Evolutionary conservation across 2,888 invertebrate species (phyloP), one percentile per base, ranked within the genome.

Genomic region (Cacoxenus indagator): DNA sequence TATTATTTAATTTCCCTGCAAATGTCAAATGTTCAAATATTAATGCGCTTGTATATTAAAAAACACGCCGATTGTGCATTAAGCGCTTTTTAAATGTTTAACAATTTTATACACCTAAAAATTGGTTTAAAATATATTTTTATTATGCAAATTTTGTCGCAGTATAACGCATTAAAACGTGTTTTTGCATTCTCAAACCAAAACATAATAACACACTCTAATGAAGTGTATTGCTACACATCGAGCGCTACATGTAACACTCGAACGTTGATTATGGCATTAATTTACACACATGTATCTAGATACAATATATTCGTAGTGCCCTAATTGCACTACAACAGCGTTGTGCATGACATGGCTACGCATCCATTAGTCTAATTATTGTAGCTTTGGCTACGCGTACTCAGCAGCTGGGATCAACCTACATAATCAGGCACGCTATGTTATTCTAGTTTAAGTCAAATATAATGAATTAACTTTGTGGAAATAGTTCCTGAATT

Each of bases 21-120:
- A 59, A 59, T 59, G 59, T 59, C 59, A 59, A 19, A 59, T n/a
- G 59, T 59, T 59, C 19, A 59, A 59, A 59, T 31, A 31, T 59
- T 37, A 17, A 59, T 54, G 54, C 54, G 11, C 24, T 8, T 26
- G 24, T n/a, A 54, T 54, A 19, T 54, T 54, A 37, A 4, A 5
- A 2, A 37, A 37, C 0, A 2, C 2, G 37, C 37, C 8, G 9
- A 31, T 37, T 11, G n/a, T n/a, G n/a, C n/a, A 37, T 11, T 37
- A 5, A 37, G 37, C 37, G 5, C n/a, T n/a, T n/a, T n/a, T n/a
- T n/a, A n/a, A n/a, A n/a, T n/a, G n/a, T n/a, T n/a, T n/a, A n/a
- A n/a, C n/a, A n/a, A n/a, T n/a, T n/a, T n/a, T n/a, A n/a, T n/a
- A n/a, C n/a, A n/a, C n/a, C n/a, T n/a, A n/a, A n/a, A n/a, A n/a